Evolutionary conservation across 2,113 vertebrate genomes (phyloP).

Genomic region (Typhlomys cinereus): DNA sequence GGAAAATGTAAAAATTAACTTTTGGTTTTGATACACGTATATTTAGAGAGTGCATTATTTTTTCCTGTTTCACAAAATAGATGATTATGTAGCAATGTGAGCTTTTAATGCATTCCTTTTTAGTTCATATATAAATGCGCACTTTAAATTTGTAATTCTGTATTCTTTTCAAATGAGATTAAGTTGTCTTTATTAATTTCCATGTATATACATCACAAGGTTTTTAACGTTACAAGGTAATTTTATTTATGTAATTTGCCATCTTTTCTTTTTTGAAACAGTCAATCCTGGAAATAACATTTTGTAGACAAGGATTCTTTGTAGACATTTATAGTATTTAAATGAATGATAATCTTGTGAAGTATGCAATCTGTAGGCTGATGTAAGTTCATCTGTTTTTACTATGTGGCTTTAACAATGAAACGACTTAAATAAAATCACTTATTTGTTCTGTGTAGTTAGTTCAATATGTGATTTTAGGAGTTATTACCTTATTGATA

Average conservation of each 20-base stretch:
- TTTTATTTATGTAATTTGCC: too few relatives aligned
- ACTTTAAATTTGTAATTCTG: slow-evolving; percentile 57
- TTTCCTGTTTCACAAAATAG: slow-evolving; percentile 46
- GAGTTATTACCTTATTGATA: too few relatives aligned
- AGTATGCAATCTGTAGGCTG: slow-evolving; percentile 52
- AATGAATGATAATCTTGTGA: slow-evolving; percentile 50
- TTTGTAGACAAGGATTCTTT: slow-evolving; percentile 66
- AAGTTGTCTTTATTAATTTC: slow-evolving; percentile 65
- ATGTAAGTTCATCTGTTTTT: neutral
- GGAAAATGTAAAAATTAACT: slow-evolving; percentile 83
- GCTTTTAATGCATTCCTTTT: slow-evolving; percentile 56
- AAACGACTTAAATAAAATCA: neutral
- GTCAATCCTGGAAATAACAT: too few relatives aligned
- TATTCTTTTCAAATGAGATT: slow-evolving; percentile 36
- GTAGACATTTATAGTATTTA: slow-evolving; percentile 69
- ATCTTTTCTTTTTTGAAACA: too few relatives aligned
- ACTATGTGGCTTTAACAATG: neutral
- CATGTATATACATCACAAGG: slow-evolving; percentile 7
- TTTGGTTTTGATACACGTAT: slow-evolving; percentile 10
- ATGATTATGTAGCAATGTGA: slow-evolving; percentile 50
- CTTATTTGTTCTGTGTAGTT: too few relatives aligned
- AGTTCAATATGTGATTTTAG: too few relatives aligned
- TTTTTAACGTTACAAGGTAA: slow-evolving; percentile 59
- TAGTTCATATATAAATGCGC: slow-evolving; percentile 50
- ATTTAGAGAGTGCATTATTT: slow-evolving; percentile 48